phyloP scores from a whole-genome alignment of 2,113 vertebrate species.

The Sinocyclocheilus grahami region DNA sequence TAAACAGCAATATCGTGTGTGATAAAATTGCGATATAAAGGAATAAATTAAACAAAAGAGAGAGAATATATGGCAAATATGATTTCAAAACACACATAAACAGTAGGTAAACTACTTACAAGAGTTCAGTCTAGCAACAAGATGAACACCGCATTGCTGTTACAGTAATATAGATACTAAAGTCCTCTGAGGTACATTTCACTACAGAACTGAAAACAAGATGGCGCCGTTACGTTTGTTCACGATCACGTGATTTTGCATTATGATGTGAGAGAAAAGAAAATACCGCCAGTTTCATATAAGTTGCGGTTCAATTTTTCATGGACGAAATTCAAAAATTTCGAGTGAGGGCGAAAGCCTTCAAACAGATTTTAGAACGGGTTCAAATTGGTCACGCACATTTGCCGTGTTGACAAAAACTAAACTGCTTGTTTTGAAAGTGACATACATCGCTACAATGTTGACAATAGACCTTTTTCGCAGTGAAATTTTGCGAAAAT shows the following conservation, averaged over 20 bases:
- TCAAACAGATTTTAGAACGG: too few species aligned
- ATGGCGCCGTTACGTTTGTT: background rate
- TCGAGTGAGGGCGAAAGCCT: too few species aligned
- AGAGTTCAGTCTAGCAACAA: background rate
- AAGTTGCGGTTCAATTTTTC: too few species aligned
- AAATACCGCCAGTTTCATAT: background rate
- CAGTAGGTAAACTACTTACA: background rate
- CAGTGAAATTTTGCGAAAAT: too few species aligned
- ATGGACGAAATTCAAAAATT: too few species aligned
- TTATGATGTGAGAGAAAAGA: background rate
- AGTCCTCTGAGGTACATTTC: background rate
- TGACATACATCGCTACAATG: too few species aligned
- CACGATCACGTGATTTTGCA: background rate
- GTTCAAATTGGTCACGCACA: too few species aligned
- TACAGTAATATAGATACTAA: background rate
- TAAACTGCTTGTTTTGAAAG: too few species aligned
- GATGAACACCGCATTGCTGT: background rate
- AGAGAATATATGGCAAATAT: background rate
- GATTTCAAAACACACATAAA: background rate
- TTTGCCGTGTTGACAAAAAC: too few species aligned
- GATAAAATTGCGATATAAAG: background rate
- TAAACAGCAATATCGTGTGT: background rate
- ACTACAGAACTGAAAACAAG: background rate
- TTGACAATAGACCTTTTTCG: too few species aligned
- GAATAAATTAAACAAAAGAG: background rate